Conservation (phyloP, 2,113 vertebrate species). For the Chloropsis cyanopogon region DNA sequence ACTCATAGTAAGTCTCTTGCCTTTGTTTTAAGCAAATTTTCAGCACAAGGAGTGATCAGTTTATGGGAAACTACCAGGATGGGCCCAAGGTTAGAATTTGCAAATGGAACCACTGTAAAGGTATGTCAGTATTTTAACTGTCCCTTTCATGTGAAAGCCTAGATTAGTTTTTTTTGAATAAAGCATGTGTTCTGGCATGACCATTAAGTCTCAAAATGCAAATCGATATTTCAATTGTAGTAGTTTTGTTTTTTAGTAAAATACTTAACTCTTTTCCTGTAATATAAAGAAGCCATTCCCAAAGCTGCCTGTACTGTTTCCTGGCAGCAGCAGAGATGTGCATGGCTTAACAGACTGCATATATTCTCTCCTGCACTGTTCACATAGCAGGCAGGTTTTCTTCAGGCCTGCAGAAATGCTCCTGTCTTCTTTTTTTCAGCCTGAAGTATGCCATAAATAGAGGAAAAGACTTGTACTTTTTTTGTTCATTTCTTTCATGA, state of each 20-base stretch:
- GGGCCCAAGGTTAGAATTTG: constrained; percentile 78
- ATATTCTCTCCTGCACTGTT: not conserved
- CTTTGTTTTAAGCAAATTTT: constrained; percentile 75
- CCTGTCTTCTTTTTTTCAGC: not conserved
- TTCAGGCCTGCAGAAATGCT: not conserved
- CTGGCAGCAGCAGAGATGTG: constrained; percentile 1
- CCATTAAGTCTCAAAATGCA: not conserved
- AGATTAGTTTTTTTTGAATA: constrained; percentile 1
- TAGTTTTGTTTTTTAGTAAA: not conserved
- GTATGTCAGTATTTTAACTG: constrained; percentile 62
- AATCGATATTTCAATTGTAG: not conserved
- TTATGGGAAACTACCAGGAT: constrained; percentile 74
- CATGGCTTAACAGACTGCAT: not conserved
- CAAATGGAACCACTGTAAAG: constrained; percentile 60
- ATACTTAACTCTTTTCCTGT: not conserved
- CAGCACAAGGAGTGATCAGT: constrained; percentile 75
- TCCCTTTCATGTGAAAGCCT: constrained; percentile 52
- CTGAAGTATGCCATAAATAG: not conserved
- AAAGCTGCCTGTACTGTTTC: not conserved
- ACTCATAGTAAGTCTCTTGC: constrained; percentile 64
- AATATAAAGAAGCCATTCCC: not conserved
- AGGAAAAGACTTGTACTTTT: not conserved
- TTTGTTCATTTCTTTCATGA: not conserved
- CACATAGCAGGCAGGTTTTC: not conserved
- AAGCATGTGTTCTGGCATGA: constrained; percentile 50